These are phyloP conservation scores for Cyphomyrmex costatus DNA, from an alignment of 1,140 invertebrate species.

Conservation along the genomic window DNA sequence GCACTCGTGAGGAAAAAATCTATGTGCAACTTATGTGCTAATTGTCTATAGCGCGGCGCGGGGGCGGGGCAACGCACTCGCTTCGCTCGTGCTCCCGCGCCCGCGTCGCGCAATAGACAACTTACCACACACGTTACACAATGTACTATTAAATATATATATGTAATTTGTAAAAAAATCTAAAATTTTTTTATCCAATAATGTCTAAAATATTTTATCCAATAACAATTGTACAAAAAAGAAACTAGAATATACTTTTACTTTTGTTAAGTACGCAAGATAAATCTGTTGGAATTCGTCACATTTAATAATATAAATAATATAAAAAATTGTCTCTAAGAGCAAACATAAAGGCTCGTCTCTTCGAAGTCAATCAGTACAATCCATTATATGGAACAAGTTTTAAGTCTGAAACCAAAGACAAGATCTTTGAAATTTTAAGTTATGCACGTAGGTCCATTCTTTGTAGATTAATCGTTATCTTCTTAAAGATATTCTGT, in stretches of 20 bases:
- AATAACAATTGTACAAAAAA: neutral
- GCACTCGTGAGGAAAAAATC: too few species aligned
- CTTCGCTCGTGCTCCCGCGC: too few species aligned
- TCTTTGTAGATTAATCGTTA: constrained; percentile 7
- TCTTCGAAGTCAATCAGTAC: too few species aligned
- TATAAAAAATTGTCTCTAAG: neutral
- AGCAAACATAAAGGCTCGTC: too few species aligned
- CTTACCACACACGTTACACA: too few species aligned
- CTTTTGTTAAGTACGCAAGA: neutral
- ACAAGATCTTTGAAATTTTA: constrained; percentile 16
- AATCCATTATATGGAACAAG: too few species aligned
- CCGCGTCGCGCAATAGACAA: too few species aligned
- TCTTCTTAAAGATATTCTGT: constrained; percentile 6
- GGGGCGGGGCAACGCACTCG: too few species aligned
- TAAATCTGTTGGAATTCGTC: neutral
- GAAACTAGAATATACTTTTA: neutral
- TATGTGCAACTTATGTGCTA: too few species aligned
- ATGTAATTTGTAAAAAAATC: neutral
- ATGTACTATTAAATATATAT: too few species aligned
- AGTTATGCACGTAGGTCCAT: neutral
- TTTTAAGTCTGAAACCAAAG: neutral
- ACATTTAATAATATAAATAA: neutral
- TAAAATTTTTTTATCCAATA: too few species aligned
- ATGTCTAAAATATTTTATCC: neutral
- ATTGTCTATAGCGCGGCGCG: too few species aligned